Conservation (phyloP, 2,113 vertebrate species). For the Gadus macrocephalus region DNA sequence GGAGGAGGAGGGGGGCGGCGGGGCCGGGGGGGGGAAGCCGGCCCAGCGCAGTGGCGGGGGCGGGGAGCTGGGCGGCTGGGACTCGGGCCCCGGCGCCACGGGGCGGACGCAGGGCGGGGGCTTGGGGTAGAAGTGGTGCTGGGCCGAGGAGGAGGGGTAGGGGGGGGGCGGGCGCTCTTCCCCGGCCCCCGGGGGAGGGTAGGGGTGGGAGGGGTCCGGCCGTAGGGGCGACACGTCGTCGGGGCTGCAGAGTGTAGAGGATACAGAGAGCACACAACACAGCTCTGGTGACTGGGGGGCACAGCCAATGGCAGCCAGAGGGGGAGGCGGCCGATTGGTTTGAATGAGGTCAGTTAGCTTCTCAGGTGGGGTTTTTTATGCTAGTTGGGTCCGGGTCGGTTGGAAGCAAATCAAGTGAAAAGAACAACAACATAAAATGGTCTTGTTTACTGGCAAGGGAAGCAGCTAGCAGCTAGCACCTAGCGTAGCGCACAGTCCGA, state of each 20-base stretch:
- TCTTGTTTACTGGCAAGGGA: constrained; percentile 28
- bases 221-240: constrained; percentile 78
- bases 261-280: constrained; percentile 71
- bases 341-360: constrained; percentile 25
- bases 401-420: neutral
- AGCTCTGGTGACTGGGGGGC: constrained; percentile 72
- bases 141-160: constrained; percentile 67
- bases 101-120: constrained; percentile 71
- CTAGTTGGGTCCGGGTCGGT: constrained; percentile 35
- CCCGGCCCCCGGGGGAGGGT: constrained; percentile 60
- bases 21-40: constrained; percentile 71
- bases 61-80: constrained; percentile 69
- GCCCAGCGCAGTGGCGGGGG: constrained; percentile 71
- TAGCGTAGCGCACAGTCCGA: constrained; percentile 62
- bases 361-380: constrained; percentile 42
- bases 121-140: constrained; percentile 70
- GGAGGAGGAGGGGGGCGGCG: constrained; percentile 66
- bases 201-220: constrained; percentile 78
- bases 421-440: constrained; percentile 38
- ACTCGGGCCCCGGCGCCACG: constrained; percentile 73
- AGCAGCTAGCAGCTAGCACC: constrained; percentile 45
- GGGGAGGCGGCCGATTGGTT: constrained; percentile 49
- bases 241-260: constrained; percentile 80
- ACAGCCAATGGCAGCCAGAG: constrained; percentile 51
- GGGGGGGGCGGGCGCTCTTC: constrained; percentile 72